Evolutionary conservation across 2,888 invertebrate genomes (phyloP).

Genomic region (Vesta saturnalis): DNA sequence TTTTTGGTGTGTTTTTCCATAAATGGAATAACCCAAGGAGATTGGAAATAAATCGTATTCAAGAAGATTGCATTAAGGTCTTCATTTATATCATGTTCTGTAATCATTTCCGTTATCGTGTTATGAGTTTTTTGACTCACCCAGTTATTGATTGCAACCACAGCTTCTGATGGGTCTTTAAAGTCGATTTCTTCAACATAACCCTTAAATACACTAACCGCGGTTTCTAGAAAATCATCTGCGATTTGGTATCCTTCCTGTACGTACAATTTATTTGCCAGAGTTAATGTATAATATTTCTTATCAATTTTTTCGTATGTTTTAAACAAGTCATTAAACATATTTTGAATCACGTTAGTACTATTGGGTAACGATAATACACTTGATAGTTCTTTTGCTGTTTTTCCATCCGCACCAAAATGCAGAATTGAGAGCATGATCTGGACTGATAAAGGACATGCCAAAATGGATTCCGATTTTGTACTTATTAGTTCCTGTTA

Average conservation of each 20-base stretch:
- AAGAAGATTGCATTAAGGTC: neutral
- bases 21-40: neutral
- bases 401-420: neutral
- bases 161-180: neutral
- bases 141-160: neutral
- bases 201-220: neutral
- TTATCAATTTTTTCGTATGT: neutral
- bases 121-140: neutral
- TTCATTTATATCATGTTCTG: neutral
- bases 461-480: neutral
- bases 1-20: neutral
- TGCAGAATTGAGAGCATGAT: neutral
- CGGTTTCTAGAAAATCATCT: neutral
- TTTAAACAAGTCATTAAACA: neutral
- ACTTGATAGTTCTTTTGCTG: neutral
- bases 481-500: neutral
- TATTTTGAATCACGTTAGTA: neutral
- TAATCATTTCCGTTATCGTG: neutral
- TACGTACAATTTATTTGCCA: neutral
- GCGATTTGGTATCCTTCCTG: neutral
- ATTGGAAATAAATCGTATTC: neutral
- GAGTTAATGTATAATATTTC: neutral
- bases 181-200: neutral
- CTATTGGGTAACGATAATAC: neutral
- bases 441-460: neutral